Conservation (phyloP, 2,113 vertebrate genomes). For the Spheniscus mendiculus region DNA sequence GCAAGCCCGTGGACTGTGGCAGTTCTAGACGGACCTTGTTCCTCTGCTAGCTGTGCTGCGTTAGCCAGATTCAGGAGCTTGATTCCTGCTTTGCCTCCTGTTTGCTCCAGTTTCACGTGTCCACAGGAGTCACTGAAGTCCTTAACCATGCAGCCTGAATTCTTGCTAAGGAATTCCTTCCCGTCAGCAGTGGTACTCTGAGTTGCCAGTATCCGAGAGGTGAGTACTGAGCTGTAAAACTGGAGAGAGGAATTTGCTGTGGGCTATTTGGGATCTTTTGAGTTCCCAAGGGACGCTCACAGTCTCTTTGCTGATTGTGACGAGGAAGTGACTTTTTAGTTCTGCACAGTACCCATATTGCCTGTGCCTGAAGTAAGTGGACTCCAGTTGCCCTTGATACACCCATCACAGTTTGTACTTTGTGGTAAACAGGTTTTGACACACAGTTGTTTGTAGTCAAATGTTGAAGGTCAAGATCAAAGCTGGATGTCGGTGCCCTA, state of each 20-base stretch:
- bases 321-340: background rate
- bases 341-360: background rate
- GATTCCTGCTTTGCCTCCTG: background rate
- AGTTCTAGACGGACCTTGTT: background rate
- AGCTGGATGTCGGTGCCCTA: background rate
- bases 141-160: background rate
- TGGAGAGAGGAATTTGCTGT: background rate
- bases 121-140: background rate
- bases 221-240: background rate
- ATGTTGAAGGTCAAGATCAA: background rate
- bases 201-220: background rate
- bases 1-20: fast-evolving
- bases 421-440: background rate
- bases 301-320: background rate
- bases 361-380: background rate
- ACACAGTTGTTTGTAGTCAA: background rate
- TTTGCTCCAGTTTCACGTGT: background rate
- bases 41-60: background rate
- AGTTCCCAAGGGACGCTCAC: background rate
- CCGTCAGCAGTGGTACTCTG: fast-evolving
- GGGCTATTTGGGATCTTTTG: background rate
- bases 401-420: background rate
- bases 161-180: background rate
- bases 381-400: background rate
- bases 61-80: background rate